A percentile compares a stretch with the other conserved stretches of the same genome.
These are phyloP conservation scores for Luperina nickerlii DNA, from an alignment of 2,888 invertebrate genomes.

Conservation along the genomic window DNA sequence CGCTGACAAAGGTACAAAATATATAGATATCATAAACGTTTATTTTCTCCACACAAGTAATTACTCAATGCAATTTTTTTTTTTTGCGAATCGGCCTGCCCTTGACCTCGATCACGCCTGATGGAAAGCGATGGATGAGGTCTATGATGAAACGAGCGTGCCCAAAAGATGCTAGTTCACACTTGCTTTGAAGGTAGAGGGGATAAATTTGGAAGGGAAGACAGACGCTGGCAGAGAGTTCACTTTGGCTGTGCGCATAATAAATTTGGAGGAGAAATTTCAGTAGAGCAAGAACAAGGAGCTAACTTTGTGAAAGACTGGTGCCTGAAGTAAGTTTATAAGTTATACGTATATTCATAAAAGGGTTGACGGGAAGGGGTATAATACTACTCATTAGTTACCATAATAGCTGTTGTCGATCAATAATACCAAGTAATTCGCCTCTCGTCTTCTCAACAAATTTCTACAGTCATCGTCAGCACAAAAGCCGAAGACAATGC, in stretches of 20 bases:
- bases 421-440: slow-evolving; percentile 29
- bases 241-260: no score
- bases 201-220: not conserved
- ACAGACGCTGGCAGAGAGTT: no score
- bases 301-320: not conserved
- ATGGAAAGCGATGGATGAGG: not conserved
- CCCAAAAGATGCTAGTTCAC: not conserved
- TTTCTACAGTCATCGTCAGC: slow-evolving; percentile 24
- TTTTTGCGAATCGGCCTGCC: not conserved
- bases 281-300: not conserved
- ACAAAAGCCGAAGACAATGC: slow-evolving; percentile 51
- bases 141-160: no score
- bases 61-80: not conserved
- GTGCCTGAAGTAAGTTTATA: not conserved
- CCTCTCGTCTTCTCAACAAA: slow-evolving; percentile 17
- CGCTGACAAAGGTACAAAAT: not conserved
- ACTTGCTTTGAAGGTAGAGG: not conserved
- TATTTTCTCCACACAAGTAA: not conserved
- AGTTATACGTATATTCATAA: not conserved
- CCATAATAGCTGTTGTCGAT: slow-evolving; percentile 9
- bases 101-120: not conserved
- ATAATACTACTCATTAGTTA: not conserved
- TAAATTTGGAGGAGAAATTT: not conserved
- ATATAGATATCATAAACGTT: not conserved
- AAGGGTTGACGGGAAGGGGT: not conserved